phyloP scores from a whole-genome alignment of 2,888 invertebrate genomes.

The Prosopocoilus inquinatus region DNA sequence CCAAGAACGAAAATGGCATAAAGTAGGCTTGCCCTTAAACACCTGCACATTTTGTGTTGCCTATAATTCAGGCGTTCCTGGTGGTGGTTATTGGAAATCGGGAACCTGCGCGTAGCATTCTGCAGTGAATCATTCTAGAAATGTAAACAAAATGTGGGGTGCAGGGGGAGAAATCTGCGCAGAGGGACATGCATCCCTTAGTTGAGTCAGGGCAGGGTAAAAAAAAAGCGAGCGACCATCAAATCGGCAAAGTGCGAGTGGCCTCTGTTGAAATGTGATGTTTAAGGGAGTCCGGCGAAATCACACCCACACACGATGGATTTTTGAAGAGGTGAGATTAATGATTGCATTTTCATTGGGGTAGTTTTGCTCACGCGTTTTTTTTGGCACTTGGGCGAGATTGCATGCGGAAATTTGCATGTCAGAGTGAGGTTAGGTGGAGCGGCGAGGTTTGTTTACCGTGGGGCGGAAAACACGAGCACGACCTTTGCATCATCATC shows the following conservation, averaged over 20 bases:
- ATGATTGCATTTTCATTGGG: slow-evolving; percentile 3
- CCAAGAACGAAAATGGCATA: too few species aligned
- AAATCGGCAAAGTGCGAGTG: slow-evolving; percentile 21
- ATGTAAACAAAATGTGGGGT: slow-evolving; percentile 15
- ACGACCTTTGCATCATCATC: too few species aligned
- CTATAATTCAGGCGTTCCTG: not conserved
- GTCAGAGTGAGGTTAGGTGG: slow-evolving; percentile 1
- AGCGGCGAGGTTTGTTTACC: not conserved
- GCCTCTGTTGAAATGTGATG: slow-evolving; percentile 20
- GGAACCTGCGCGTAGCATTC: slow-evolving; percentile 13
- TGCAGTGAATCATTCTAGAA: slow-evolving; percentile 13
- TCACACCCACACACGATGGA: slow-evolving; percentile 20
- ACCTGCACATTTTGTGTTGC: not conserved
- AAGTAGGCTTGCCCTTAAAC: too few species aligned
- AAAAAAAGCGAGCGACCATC: slow-evolving; percentile 20
- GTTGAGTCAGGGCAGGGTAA: slow-evolving; percentile 33
- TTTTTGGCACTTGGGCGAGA: not conserved
- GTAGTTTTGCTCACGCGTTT: not conserved
- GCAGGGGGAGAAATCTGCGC: slow-evolving; percentile 27
- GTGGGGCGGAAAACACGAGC: too few species aligned
- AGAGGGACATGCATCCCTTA: slow-evolving; percentile 31
- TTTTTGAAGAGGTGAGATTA: slow-evolving; percentile 19
- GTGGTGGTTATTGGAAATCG: slow-evolving; percentile 1
- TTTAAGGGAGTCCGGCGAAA: slow-evolving; percentile 11
- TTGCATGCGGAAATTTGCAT: not conserved